A percentile compares a stretch with the other conserved stretches of the same genome.
These are phyloP conservation scores for Caenorhabditis japonica DNA, from an alignment of 2,888 invertebrate genomes.

Conservation along the genomic window DNA sequence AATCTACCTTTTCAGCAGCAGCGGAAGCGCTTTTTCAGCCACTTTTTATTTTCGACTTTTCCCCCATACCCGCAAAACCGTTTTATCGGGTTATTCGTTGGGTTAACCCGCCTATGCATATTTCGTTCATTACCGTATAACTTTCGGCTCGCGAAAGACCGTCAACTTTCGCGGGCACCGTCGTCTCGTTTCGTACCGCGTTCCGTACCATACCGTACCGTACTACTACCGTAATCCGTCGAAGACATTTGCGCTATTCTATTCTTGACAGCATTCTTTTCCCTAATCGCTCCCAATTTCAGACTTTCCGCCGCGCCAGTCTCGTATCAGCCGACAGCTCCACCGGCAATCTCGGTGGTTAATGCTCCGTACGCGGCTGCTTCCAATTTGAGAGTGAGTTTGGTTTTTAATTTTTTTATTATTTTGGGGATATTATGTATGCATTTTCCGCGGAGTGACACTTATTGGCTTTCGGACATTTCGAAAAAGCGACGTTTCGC, in stretches of 20 bases:
- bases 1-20: too few relatives aligned
- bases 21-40: too few relatives aligned
- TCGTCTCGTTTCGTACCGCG: neutral
- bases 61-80: neutral
- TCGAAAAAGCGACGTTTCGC: too few relatives aligned
- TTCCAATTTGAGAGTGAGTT: constrained; percentile 29
- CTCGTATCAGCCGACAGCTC: constrained; percentile 49
- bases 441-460: too few relatives aligned
- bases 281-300: constrained; percentile 11
- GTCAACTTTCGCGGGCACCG: constrained; percentile 1
- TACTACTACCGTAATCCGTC: neutral
- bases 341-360: constrained; percentile 7
- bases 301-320: constrained; percentile 62
- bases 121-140: neutral
- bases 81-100: neutral
- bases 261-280: constrained; percentile 5
- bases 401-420: neutral
- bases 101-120: neutral
- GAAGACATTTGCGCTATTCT: constrained; percentile 4
- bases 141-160: constrained; percentile 1
- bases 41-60: too few relatives aligned
- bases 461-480: too few relatives aligned
- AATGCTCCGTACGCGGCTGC: constrained; percentile 32
- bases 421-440: too few relatives aligned
- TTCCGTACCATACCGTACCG: constrained; percentile 2